Conservation (phyloP, 2,888 invertebrate genomes). For the Listrodromus nycthemerus region DNA sequence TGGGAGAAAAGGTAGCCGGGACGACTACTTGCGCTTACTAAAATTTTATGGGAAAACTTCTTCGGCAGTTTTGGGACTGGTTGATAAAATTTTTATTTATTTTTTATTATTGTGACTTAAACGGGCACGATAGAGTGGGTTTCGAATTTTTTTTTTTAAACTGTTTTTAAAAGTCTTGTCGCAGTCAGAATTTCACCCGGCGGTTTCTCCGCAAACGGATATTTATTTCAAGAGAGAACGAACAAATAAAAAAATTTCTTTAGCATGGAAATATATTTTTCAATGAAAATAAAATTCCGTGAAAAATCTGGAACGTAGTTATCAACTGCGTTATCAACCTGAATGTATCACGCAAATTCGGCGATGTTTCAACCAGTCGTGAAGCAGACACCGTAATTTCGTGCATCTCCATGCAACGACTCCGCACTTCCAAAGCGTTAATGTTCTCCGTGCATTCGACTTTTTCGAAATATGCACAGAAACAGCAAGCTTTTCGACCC, state of each 20-base stretch:
- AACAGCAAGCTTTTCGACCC: constrained; percentile 14
- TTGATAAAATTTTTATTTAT: not conserved
- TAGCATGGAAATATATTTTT: too few relatives aligned
- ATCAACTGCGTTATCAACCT: too few relatives aligned
- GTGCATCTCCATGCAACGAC: not conserved
- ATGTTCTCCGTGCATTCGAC: not conserved
- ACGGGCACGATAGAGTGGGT: not conserved
- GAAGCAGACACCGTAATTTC: not conserved
- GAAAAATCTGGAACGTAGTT: too few relatives aligned
- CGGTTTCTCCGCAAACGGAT: too few relatives aligned
- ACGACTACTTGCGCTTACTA: not conserved
- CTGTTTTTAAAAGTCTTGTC: too few relatives aligned
- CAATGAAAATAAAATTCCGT: not conserved
- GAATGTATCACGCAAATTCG: not conserved
- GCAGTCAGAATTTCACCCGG: too few relatives aligned
- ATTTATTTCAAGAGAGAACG: too few relatives aligned
- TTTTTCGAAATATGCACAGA: constrained; percentile 26
- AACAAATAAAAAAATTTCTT: too few relatives aligned
- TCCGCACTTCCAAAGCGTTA: not conserved
- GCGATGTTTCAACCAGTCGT: not conserved
- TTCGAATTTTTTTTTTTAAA: too few relatives aligned
- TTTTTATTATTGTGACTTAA: not conserved
- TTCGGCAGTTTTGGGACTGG: not conserved
- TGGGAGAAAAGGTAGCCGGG: not conserved
- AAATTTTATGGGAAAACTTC: too few relatives aligned